A percentile compares a stretch with the other conserved stretches of the same genome.
These are phyloP conservation scores for Cavia aperea DNA, from an alignment of 2,113 vertebrate genomes.

Conservation along the genomic window DNA sequence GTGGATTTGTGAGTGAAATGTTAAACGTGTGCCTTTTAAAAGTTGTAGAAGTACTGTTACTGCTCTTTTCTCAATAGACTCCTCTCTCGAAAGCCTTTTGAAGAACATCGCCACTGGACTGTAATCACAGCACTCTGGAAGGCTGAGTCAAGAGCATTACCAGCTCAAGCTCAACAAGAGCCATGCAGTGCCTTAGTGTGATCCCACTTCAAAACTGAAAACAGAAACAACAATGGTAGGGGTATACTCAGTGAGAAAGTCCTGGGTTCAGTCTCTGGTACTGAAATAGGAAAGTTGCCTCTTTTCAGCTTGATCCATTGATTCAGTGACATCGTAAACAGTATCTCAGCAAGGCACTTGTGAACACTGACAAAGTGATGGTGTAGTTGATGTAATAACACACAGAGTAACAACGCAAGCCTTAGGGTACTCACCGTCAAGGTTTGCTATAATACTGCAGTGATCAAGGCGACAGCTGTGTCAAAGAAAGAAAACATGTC, in stretches of 20 bases:
- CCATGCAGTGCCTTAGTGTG: not conserved
- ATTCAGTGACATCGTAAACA: not conserved
- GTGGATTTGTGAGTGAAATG: slow-evolving; percentile 70
- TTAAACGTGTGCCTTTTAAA: slow-evolving; percentile 61
- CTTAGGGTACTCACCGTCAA: not conserved
- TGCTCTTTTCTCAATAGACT: not conserved
- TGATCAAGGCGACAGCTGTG: not conserved
- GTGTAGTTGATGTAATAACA: not conserved
- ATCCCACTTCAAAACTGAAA: not conserved
- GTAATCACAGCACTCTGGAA: not conserved
- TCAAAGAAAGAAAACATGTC: not conserved
- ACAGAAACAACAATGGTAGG: not conserved
- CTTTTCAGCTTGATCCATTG: not conserved
- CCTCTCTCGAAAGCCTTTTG: not conserved
- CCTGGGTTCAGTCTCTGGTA: not conserved
- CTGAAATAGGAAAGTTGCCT: not conserved
- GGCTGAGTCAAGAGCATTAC: not conserved
- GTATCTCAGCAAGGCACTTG: not conserved
- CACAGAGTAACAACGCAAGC: not conserved
- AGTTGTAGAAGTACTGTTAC: slow-evolving; percentile 63
- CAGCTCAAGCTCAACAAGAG: not conserved
- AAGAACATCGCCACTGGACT: not conserved
- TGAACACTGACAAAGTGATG: not conserved
- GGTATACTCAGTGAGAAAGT: not conserved
- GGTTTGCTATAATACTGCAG: not conserved